phyloP scores from a whole-genome alignment of 2,113 vertebrate species.

The Apeltes quadracus region DNA sequence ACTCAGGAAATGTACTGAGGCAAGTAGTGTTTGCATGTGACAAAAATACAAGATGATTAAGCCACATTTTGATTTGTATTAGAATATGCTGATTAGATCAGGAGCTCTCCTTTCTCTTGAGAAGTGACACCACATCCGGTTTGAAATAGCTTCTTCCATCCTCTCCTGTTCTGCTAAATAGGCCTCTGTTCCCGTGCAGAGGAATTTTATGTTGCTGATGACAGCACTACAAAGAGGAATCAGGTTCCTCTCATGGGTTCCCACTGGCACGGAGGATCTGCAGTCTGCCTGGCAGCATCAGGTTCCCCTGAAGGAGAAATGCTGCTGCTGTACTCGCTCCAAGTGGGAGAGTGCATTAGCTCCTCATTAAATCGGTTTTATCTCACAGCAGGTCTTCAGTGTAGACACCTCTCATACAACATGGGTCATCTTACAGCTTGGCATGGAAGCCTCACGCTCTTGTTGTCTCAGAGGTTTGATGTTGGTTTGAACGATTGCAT shows the following conservation, averaged over 20 bases:
- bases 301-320: slow-evolving; percentile 55
- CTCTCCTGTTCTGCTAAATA: slow-evolving; percentile 46
- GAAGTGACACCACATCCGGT: slow-evolving; percentile 33
- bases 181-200: slow-evolving; percentile 45
- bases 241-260: slow-evolving; percentile 51
- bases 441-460: slow-evolving; percentile 4
- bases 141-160: slow-evolving; percentile 17
- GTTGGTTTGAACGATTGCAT: not conserved
- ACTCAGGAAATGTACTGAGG: not conserved
- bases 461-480: not conserved
- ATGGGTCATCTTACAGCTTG: slow-evolving; percentile 7
- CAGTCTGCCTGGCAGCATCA: slow-evolving; percentile 41
- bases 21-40: slow-evolving; percentile 8
- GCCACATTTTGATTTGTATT: slow-evolving; percentile 21
- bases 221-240: slow-evolving; percentile 66
- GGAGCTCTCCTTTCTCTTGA: slow-evolving; percentile 26
- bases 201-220: slow-evolving; percentile 51
- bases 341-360: slow-evolving; percentile 20
- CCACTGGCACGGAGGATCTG: slow-evolving; percentile 37
- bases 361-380: slow-evolving; percentile 45
- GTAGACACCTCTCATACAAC: slow-evolving; percentile 14
- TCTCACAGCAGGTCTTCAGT: slow-evolving; percentile 6
- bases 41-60: slow-evolving; percentile 21
- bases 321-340: slow-evolving; percentile 17
- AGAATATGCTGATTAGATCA: slow-evolving; percentile 6